These are phyloP conservation scores for Cryptus viduatorius DNA, from an alignment of 2,888 invertebrate species.

Conservation along the genomic window DNA sequence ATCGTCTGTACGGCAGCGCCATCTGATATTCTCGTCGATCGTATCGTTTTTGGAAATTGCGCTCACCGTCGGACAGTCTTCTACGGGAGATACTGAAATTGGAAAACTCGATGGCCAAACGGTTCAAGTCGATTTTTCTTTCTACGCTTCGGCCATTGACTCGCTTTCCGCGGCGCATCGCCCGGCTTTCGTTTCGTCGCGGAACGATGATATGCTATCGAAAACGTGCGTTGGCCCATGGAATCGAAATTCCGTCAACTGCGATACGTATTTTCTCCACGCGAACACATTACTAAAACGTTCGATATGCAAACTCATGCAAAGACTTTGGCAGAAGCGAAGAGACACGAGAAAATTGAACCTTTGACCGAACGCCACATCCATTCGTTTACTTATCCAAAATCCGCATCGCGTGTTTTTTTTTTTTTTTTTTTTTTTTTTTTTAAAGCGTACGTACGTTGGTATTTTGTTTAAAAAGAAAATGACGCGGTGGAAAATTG, in stretches of 20 bases:
- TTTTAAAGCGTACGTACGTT: no score
- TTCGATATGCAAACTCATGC: neutral
- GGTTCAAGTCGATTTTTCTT: neutral
- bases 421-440: no score
- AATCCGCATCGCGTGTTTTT: no score
- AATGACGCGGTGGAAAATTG: no score
- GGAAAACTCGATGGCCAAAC: conserved; percentile 9
- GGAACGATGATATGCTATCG: neutral
- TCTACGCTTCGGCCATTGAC: neutral
- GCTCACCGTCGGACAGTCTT: conserved; percentile 27
- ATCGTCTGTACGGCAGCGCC: neutral
- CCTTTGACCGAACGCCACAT: no score
- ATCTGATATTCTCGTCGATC: neutral
- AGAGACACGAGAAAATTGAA: neutral
- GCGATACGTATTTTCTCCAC: neutral
- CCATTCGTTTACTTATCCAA: no score
- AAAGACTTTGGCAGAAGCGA: neutral
- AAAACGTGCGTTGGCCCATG: conserved; percentile 3
- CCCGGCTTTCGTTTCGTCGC: neutral
- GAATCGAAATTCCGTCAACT: conserved; percentile 7
- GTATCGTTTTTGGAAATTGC: conserved; percentile 4
- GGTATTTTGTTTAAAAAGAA: no score
- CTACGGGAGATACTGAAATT: neutral
- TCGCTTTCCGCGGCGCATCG: neutral
- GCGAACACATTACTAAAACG: neutral